Evolutionary conservation across 2,113 vertebrate species (phyloP).

Genomic region (Perccottus glenii): DNA sequence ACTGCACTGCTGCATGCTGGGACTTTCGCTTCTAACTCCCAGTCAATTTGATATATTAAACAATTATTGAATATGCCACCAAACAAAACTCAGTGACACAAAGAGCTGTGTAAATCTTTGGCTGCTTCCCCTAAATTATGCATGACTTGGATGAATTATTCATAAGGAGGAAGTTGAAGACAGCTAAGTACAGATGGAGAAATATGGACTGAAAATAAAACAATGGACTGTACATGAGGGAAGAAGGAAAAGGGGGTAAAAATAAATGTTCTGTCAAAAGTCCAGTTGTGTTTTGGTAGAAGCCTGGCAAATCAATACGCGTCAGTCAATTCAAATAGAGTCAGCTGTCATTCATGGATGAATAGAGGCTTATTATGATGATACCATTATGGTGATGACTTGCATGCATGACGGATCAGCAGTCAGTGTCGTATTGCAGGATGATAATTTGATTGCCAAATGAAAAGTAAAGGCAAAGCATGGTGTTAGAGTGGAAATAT

Average conservation of each 20-base stretch:
- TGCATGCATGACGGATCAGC: constrained; percentile 54
- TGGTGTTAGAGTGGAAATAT: constrained; percentile 11
- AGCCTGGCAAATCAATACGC: constrained; percentile 61
- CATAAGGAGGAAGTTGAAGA: constrained; percentile 55
- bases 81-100: constrained; percentile 78
- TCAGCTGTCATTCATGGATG: constrained; percentile 65
- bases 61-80: constrained; percentile 81
- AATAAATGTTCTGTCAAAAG: constrained; percentile 41
- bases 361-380: constrained; percentile 63
- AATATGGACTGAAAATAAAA: constrained; percentile 52
- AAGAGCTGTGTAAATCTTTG: constrained; percentile 74
- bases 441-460: constrained; percentile 60
- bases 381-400: constrained; percentile 48
- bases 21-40: constrained; percentile 45
- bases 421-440: constrained; percentile 33
- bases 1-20: constrained; percentile 26
- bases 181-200: constrained; percentile 25
- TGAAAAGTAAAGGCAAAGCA: constrained; percentile 19
- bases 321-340: constrained; percentile 61
- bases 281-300: constrained; percentile 34
- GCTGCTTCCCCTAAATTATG: constrained; percentile 74
- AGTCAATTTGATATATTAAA: constrained; percentile 81
- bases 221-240: constrained; percentile 53
- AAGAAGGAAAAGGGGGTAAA: constrained; percentile 28
- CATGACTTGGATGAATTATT: constrained; percentile 73